Evolutionary conservation across 2,888 invertebrate genomes (phyloP).

Genomic region (Cetonia aurata): DNA sequence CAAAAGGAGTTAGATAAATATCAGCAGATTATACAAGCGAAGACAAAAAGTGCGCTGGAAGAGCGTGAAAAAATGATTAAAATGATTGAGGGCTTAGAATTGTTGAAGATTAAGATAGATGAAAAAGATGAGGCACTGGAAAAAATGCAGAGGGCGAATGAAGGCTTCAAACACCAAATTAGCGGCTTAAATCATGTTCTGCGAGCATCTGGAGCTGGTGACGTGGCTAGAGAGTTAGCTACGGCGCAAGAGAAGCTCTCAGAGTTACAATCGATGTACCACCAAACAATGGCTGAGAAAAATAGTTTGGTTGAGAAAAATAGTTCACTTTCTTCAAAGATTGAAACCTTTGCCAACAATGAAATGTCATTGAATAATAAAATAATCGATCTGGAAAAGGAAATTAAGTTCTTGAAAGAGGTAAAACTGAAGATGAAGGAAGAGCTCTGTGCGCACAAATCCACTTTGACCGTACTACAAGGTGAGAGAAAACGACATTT

Average conservation of each 20-base stretch:
- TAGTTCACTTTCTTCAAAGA: conserved; percentile 49
- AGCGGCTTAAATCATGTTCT: conserved; percentile 58
- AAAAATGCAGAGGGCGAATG: conserved; percentile 24
- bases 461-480: conserved; percentile 59
- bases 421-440: conserved; percentile 55
- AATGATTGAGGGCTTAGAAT: conserved; percentile 36
- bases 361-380: conserved; percentile 55
- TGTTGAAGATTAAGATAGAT: conserved; percentile 23
- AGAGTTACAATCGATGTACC: conserved; percentile 55
- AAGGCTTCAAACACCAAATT: conserved; percentile 55
- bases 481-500: conserved; percentile 60
- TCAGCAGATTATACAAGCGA: conserved; percentile 11
- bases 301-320: conserved; percentile 51
- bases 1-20: conserved; percentile 23
- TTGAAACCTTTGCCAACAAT: conserved; percentile 48
- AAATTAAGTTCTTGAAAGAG: conserved; percentile 54
- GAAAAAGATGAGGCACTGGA: conserved; percentile 30
- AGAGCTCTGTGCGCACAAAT: conserved; percentile 57
- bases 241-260: conserved; percentile 58
- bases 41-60: conserved; percentile 7
- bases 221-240: conserved; percentile 58
- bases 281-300: conserved; percentile 49
- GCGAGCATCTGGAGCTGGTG: conserved; percentile 58
- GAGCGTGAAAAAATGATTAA: conserved; percentile 19
- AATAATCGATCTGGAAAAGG: conserved; percentile 55